Evolutionary conservation across 2,113 vertebrate genomes (phyloP), one percentile per base, ranked within the genome.

Genomic region (Corythoichthys intestinalis): DNA sequence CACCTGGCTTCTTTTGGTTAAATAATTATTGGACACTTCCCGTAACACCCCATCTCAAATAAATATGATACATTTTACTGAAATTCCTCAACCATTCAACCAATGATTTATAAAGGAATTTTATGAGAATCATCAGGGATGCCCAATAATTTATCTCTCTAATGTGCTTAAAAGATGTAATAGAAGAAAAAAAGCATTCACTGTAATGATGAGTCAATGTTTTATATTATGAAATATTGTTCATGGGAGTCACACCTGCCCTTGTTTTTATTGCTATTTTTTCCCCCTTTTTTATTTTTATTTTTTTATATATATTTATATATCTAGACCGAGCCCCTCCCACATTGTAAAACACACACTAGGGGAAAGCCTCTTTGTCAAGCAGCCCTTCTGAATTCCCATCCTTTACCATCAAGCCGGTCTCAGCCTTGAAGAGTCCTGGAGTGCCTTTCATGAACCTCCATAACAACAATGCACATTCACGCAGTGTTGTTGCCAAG

Each of bases 401-500:
- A 87, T 91, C 80, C 72, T 70, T 80, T 84, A 66, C 88, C 80
- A 74, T 87, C 81, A 87, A 87, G 82, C 77, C 76, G 73, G 69
- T 77, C 12, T 11, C 52, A 70, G 78, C 70, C 78, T 82, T 86
- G 72, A 75, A 86, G 83, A 73, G 86, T 68, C 82, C 84, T 86
- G 81, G 78, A 86, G 86, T 85, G 85, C 79, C 82, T 88, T 86
- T 88, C 79, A 84, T 28, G 66, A 76, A 73, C 70, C 63, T 64
- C 48, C 48, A 68, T 54, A 52, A 70, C 67, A 61, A 72, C 34
- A 49, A 56, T 41, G 59, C 59, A 61, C 66, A 48, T 67, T 53
- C 49, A 53, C 39, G 17, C 37, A 5, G 65, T 60, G 73, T 81
- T 87, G 80, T 77, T 75, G 60, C 66, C 8, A 39, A 71, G 83